A percentile compares a stretch with the other conserved stretches of the same genome.
phyloP scores from a whole-genome alignment of 2,888 invertebrate species.

The Lissonota sp. region DNA sequence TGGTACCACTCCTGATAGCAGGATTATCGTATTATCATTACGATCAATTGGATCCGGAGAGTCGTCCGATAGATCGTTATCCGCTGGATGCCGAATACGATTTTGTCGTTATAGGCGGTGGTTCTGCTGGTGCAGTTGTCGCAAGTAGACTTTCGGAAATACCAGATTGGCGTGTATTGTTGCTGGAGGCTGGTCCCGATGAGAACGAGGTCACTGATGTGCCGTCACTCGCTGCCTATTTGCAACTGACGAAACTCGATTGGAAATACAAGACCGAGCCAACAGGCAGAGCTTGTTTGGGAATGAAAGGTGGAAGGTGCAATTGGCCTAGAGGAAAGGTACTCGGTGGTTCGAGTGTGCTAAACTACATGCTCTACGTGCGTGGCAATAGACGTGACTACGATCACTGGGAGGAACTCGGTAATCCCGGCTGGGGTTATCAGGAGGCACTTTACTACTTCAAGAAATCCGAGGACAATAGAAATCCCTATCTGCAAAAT shows the following conservation, averaged over 20 bases:
- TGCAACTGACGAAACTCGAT: conserved; percentile 93
- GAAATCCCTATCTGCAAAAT: conserved; percentile 92
- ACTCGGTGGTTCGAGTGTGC: conserved; percentile 93
- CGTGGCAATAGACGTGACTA: conserved; percentile 93
- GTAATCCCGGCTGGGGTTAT: conserved; percentile 96
- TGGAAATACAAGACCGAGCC: conserved; percentile 96
- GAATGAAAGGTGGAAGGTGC: conserved; percentile 92
- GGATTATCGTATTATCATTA: conserved; percentile 93
- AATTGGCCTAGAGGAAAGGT: conserved; percentile 96
- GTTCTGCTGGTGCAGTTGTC: conserved; percentile 95
- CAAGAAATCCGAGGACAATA: conserved; percentile 94
- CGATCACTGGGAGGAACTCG: conserved; percentile 94
- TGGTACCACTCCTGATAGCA: conserved; percentile 92
- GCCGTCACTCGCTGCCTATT: conserved; percentile 93
- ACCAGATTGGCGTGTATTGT: conserved; percentile 90
- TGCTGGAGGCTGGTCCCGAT: conserved; percentile 94
- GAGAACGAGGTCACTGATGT: conserved; percentile 95
- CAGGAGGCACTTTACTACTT: conserved; percentile 94
- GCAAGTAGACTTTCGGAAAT: conserved; percentile 92
- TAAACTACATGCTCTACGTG: conserved; percentile 96
- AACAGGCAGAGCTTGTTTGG: conserved; percentile 91
- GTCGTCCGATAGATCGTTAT: conserved; percentile 89
- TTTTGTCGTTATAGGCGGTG: conserved; percentile 93
- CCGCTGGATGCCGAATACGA: conserved; percentile 91
- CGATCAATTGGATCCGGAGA: conserved; percentile 92